Percentiles rank a stretch among this genome's conserved stretches.
phyloP scores from a whole-genome alignment of 2,888 invertebrate species.

The Pharmacophagus antenor region DNA sequence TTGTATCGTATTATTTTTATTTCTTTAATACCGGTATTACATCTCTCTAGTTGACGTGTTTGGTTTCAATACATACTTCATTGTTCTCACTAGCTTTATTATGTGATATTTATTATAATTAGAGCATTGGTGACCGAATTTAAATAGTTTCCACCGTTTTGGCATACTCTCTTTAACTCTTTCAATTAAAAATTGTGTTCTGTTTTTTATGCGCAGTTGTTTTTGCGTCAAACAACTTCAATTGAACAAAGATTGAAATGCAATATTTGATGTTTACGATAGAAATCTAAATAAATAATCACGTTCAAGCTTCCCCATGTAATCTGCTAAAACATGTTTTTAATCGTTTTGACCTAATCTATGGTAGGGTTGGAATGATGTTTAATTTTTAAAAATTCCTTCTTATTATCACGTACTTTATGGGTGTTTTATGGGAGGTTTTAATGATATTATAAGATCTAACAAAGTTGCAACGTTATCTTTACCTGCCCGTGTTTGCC shows the following conservation, averaged over 20 bases:
- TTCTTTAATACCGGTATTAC: constrained; percentile 2
- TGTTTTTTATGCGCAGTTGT: background rate
- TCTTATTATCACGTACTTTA: background rate
- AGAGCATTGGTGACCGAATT: background rate
- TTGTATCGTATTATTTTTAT: background rate
- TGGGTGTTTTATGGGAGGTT: constrained; percentile 1
- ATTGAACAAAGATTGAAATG: background rate
- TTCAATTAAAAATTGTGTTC: background rate
- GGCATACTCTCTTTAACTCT: background rate
- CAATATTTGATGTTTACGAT: background rate
- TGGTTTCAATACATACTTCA: constrained; percentile 8
- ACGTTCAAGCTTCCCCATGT: background rate
- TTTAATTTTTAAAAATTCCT: background rate
- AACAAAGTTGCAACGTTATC: constrained; percentile 7
- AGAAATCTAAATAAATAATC: background rate
- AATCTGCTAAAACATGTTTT: background rate
- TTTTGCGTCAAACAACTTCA: background rate
- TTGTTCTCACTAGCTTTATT: constrained; percentile 14
- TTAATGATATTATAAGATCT: constrained; percentile 10
- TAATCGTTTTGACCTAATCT: background rate
- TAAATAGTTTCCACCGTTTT: background rate
- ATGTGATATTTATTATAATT: background rate
- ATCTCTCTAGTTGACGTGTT: background rate
- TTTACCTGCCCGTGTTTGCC: constrained; percentile 8
- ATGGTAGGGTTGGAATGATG: background rate